These are phyloP conservation scores for Perithous albicinctus DNA, from an alignment of 2,888 invertebrate species.

Conservation along the genomic window DNA sequence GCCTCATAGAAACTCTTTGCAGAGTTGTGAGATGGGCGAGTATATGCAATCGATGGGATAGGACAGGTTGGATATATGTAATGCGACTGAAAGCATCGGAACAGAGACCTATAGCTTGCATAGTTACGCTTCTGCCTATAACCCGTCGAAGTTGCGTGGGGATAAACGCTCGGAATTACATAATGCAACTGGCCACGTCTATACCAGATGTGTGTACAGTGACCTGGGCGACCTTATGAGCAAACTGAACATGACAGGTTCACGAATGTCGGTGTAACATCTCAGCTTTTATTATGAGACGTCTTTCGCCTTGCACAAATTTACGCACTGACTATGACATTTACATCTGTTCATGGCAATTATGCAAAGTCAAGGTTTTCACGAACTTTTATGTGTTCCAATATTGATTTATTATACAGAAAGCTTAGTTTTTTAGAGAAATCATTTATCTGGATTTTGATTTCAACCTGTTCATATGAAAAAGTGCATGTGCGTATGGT, in stretches of 20 bases:
- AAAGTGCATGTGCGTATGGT: no score
- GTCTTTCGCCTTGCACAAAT: background rate
- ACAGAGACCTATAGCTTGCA: conserved; percentile 7
- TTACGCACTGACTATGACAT: background rate
- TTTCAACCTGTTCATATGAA: no score
- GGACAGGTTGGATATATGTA: conserved; percentile 40
- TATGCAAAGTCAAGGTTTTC: no score
- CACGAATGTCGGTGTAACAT: conserved; percentile 1
- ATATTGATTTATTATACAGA: no score
- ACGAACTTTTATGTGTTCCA: no score
- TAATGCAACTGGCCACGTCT: conserved; percentile 48
- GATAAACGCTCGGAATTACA: conserved; percentile 49
- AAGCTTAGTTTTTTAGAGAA: no score
- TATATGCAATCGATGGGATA: conserved; percentile 44
- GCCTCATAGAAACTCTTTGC: no score
- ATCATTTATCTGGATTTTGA: no score
- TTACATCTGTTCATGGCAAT: background rate
- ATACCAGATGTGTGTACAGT: conserved; percentile 28
- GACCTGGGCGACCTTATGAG: conserved; percentile 35
- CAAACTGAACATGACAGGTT: conserved; percentile 16
- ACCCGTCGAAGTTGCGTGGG: conserved; percentile 26
- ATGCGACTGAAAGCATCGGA: conserved; percentile 38
- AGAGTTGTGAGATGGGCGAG: conserved; percentile 30
- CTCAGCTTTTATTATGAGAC: background rate
- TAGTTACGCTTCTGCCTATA: conserved; percentile 24